Evolutionary conservation across 2,888 invertebrate species (phyloP).

Genomic region (Octodonta nipae): DNA sequence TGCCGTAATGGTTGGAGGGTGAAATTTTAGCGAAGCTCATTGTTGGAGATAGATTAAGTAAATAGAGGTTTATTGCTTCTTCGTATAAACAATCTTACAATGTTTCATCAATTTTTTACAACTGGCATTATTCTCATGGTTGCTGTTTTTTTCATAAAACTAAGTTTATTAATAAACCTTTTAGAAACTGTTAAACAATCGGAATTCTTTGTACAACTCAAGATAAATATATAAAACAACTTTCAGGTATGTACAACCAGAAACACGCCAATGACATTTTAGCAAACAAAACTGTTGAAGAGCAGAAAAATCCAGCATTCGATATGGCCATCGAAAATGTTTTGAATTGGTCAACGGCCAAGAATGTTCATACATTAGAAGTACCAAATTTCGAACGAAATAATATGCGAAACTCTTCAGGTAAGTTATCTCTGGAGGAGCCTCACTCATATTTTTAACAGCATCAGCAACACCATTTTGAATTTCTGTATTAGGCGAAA

Average conservation of each 20-base stretch:
- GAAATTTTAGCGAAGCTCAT: too few relatives aligned
- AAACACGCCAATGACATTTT: slow-evolving; percentile 9
- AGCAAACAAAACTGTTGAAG: slow-evolving; percentile 4
- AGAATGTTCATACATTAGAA: slow-evolving; percentile 27
- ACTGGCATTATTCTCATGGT: too few relatives aligned
- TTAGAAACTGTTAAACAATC: too few relatives aligned
- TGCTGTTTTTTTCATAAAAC: too few relatives aligned
- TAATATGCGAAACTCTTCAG: slow-evolving; percentile 9
- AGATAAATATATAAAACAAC: too few relatives aligned
- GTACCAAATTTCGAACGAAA: slow-evolving; percentile 14
- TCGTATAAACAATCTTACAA: too few relatives aligned
- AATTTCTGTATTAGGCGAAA: background rate
- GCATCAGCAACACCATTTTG: background rate
- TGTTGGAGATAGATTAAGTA: too few relatives aligned
- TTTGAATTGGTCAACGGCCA: slow-evolving; percentile 32
- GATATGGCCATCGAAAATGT: slow-evolving; percentile 31
- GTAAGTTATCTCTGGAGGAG: slow-evolving; percentile 4
- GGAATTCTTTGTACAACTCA: too few relatives aligned
- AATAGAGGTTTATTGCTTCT: too few relatives aligned
- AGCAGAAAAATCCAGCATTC: slow-evolving; percentile 7
- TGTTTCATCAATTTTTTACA: too few relatives aligned
- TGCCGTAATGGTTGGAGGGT: too few relatives aligned
- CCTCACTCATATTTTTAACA: background rate
- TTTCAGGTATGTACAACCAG: slow-evolving; percentile 26
- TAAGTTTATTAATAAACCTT: too few relatives aligned